Conservation (phyloP, 2,888 invertebrate genomes). For the Ariolimax columbianus region DNA sequence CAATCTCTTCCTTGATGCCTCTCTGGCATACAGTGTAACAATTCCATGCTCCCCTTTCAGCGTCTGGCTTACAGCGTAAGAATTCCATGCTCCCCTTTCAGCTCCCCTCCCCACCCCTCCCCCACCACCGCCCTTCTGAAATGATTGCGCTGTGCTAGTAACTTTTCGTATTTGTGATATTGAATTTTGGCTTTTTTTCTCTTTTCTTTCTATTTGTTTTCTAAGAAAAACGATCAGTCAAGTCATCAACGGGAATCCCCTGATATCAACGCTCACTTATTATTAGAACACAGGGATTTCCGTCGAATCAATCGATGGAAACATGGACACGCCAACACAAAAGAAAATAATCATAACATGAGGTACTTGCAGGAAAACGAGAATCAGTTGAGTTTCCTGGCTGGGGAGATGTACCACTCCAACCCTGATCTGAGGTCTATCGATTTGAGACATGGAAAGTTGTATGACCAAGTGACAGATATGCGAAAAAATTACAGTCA, state of each 20-base stretch:
- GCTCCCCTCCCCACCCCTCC: too few species aligned
- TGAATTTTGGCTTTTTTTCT: too few species aligned
- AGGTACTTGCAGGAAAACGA: not conserved
- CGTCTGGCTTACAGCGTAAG: too few species aligned
- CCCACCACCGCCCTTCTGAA: too few species aligned
- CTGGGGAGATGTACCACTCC: constrained; percentile 61
- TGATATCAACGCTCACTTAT: constrained; percentile 70
- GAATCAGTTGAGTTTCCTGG: not conserved
- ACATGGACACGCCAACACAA: constrained; percentile 64
- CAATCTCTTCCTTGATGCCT: too few species aligned
- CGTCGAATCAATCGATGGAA: constrained; percentile 66
- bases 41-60: too few species aligned
- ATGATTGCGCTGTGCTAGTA: too few species aligned
- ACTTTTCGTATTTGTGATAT: too few species aligned
- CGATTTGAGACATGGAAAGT: constrained; percentile 67
- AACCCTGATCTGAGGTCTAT: constrained; percentile 71
- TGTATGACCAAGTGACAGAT: constrained; percentile 69
- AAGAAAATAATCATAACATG: constrained; percentile 51
- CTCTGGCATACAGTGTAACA: too few species aligned
- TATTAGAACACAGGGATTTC: constrained; percentile 65
- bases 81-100: too few species aligned
- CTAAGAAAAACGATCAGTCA: constrained; percentile 2
- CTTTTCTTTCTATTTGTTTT: not conserved
- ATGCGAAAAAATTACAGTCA: constrained; percentile 54
- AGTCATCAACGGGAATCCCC: constrained; percentile 48